A percentile compares a stretch with the other conserved stretches of the same genome.
Evolutionary conservation across 2,888 invertebrate species (phyloP).

Genomic region (Ypsolopha sequella): DNA sequence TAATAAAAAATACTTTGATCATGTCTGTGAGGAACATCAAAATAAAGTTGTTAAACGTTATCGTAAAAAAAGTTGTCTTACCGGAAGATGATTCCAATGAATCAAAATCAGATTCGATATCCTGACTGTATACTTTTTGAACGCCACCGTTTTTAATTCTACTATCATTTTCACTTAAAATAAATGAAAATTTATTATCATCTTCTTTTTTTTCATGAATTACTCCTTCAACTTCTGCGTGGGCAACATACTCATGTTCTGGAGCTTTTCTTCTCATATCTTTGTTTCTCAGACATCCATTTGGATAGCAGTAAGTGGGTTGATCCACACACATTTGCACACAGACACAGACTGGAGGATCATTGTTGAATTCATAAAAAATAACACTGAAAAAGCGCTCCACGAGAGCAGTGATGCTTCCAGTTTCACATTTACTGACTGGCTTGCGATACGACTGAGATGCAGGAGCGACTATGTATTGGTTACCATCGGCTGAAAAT

Average conservation of each 20-base stretch:
- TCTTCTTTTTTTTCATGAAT: constrained; percentile 16
- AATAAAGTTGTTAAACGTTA: not conserved
- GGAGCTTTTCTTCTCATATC: not conserved
- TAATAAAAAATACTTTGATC: constrained; percentile 18
- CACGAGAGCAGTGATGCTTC: constrained; percentile 11
- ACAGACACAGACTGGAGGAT: constrained; percentile 45
- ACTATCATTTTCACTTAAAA: not conserved
- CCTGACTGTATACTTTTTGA: not conserved
- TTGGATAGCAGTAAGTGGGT: constrained; percentile 53
- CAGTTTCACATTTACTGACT: no score
- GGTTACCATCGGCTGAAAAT: no score
- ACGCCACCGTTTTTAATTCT: not conserved
- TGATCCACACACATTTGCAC: constrained; percentile 47
- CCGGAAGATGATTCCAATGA: constrained; percentile 6
- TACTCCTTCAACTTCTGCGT: constrained; percentile 12
- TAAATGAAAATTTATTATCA: not conserved
- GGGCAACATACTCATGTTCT: no score
- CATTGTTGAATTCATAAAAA: constrained; percentile 42
- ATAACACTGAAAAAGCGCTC: constrained; percentile 52
- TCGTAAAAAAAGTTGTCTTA: constrained; percentile 6
- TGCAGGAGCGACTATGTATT: no score
- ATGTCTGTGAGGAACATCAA: constrained; percentile 18
- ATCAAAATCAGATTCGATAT: constrained; percentile 4
- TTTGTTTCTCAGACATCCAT: constrained; percentile 34
- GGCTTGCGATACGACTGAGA: no score